Evolutionary conservation across 2,113 vertebrate genomes (phyloP).

Genomic region (Martes martes): DNA sequence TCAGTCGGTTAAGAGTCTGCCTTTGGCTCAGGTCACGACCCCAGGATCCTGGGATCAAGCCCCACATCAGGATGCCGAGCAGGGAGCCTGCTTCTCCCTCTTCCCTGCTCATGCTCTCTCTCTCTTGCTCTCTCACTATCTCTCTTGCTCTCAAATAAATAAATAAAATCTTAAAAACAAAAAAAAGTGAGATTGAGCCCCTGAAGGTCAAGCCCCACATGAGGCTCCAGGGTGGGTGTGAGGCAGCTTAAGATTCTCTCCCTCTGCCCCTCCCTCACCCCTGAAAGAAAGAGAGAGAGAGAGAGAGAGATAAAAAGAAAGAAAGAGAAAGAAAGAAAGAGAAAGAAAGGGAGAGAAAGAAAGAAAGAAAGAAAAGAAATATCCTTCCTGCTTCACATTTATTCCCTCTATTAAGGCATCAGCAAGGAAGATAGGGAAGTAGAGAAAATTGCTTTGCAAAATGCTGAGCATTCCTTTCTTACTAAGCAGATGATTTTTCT

Average conservation of each 20-base stretch:
- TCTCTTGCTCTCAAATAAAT: too few relatives aligned
- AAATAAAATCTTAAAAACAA: too few relatives aligned
- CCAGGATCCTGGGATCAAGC: background rate
- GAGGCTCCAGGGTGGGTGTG: background rate
- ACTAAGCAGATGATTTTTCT: slow-evolving; percentile 60
- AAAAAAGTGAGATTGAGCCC: too few relatives aligned
- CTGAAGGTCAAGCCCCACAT: background rate
- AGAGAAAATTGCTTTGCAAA: slow-evolving; percentile 50
- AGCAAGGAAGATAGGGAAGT: slow-evolving; percentile 16
- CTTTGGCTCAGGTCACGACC: background rate
- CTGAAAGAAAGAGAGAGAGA: background rate
- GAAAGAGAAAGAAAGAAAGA: background rate
- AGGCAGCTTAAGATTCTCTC: background rate
- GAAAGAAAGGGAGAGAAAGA: background rate
- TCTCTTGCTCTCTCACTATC: too few relatives aligned
- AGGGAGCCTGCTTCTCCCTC: background rate
- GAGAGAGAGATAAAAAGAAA: too few relatives aligned
- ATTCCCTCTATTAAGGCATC: slow-evolving; percentile 19
- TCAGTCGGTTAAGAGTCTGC: background rate
- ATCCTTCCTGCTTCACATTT: slow-evolving; percentile 50
- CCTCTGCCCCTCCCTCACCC: background rate
- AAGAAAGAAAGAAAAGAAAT: background rate
- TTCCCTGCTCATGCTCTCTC: too few relatives aligned
- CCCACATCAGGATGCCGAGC: background rate
- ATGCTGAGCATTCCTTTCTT: slow-evolving; percentile 21